Evolutionary conservation across 2,888 invertebrate genomes (phyloP), one percentile per base, ranked within the genome.

Genomic region (Minunthozetes semirufus): DNA sequence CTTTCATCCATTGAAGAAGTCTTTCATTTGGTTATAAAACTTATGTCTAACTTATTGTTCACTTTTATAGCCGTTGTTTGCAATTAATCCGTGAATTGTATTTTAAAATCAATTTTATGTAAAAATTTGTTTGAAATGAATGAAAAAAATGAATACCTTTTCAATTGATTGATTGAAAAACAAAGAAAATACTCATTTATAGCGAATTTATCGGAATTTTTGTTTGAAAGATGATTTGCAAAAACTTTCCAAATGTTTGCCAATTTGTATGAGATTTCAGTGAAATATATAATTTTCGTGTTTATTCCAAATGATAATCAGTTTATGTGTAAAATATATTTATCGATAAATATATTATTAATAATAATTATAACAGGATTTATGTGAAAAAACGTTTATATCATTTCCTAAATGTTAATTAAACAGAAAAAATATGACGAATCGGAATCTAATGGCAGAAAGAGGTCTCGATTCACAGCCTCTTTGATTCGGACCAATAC

Each of bases 401-500:
- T 33, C 33, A 33, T 33, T 5, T n/a, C 56, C 17, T 48, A 15
- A 66, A 42, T 66, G 42, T 42, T 42, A 42, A 66, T 42, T 13
- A n/a, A n/a, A n/a, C 66, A 66, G 66, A 66, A 66, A 66, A 66
- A 66, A 38, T 66, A 66, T 66, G 66, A 66, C 66, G 66, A 66
- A 38, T 66, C 38, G 66, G 66, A 66, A 38, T 17, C 66, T 66
- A 66, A 66, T 66, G 66, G 66, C 22, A 38, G 22, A 66, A 66
- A 66, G 66, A 66, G 66, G 66, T 66, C 66, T 66, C 66, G 66
- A 66, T 66, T 38, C 19, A 66, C 42, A 66, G 66, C 66, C n/a
- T 13, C 15, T 66, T 19, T 66, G 66, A 66, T 66, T 38, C 66
- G 66, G 19, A 66, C 66, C n/a, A 27, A 66, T 38, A 66, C 66